Conservation (phyloP, 2,888 invertebrate genomes). For the Coleophora deauratella region DNA sequence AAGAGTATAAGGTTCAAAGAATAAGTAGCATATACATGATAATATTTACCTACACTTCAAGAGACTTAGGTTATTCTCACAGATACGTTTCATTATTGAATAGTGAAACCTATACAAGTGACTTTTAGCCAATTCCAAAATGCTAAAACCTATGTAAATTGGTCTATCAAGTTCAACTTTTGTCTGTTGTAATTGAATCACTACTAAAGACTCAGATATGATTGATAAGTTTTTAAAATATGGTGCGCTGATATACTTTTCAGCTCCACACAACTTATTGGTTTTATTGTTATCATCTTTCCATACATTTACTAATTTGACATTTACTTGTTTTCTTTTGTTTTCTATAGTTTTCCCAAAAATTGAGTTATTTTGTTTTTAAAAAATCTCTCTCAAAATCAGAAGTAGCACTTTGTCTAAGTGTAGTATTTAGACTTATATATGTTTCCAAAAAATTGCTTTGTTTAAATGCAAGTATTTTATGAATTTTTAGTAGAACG, state of each 20-base stretch:
- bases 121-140: conserved; percentile 10
- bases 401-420: not conserved
- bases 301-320: conserved; percentile 8
- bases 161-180: conserved; percentile 7
- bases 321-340: conserved; percentile 3
- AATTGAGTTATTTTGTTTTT: conserved; percentile 6
- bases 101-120: conserved; percentile 14
- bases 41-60: too few relatives aligned
- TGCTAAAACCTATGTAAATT: conserved; percentile 8
- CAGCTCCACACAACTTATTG: conserved; percentile 6
- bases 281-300: conserved; percentile 5
- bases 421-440: conserved; percentile 14
- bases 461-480: conserved; percentile 25
- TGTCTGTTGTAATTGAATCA: conserved; percentile 4
- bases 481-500: conserved; percentile 22
- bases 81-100: conserved; percentile 4
- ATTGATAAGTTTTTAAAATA: conserved; percentile 10
- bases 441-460: conserved; percentile 24
- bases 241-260: conserved; percentile 3
- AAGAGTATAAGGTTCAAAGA: too few relatives aligned
- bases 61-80: conserved; percentile 1
- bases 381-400: conserved; percentile 2
- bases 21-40: too few relatives aligned
- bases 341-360: conserved; percentile 12
- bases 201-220: conserved; percentile 11